A percentile compares a stretch with the other conserved stretches of the same genome.
phyloP scores from a whole-genome alignment of 2,113 vertebrate genomes.

The Ancistrus triradiatus region DNA sequence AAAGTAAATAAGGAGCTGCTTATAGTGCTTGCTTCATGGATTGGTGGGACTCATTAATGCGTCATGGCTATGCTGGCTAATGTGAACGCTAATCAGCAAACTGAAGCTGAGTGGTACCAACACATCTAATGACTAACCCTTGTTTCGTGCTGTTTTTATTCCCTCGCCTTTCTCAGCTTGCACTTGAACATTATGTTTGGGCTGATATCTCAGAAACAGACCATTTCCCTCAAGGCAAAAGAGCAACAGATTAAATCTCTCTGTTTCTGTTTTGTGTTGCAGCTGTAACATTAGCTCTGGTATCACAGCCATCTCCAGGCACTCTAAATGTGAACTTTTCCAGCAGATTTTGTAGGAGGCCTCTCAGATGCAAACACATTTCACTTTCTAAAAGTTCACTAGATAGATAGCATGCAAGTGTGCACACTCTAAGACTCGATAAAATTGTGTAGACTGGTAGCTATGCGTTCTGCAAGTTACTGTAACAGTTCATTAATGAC shows the following conservation, averaged over 20 bases:
- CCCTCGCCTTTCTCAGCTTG: too few species aligned
- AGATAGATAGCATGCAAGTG: too few species aligned
- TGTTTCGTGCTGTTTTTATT: too few species aligned
- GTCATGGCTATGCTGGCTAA: not conserved
- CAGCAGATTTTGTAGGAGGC: too few species aligned
- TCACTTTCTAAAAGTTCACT: too few species aligned
- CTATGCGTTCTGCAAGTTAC: too few species aligned
- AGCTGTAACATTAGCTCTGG: not conserved
- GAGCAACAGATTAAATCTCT: constrained; percentile 27
- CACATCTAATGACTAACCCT: too few species aligned
- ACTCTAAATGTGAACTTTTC: not conserved
- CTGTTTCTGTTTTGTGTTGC: not conserved
- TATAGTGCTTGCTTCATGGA: constrained; percentile 9
- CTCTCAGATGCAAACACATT: too few species aligned
- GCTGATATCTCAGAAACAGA: constrained; percentile 20
- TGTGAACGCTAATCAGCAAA: constrained; percentile 1
- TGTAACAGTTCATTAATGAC: not conserved
- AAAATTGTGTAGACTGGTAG: too few species aligned
- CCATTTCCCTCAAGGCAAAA: constrained; percentile 18
- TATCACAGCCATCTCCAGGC: constrained; percentile 14
- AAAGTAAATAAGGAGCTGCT: not conserved
- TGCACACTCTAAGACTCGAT: too few species aligned
- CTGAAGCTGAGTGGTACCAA: not conserved
- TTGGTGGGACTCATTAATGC: constrained; percentile 7
- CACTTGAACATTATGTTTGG: too few species aligned